phyloP scores from a whole-genome alignment of 2,797 vertebrate genomes.

The Scolopax bukidnonensis region DNA sequence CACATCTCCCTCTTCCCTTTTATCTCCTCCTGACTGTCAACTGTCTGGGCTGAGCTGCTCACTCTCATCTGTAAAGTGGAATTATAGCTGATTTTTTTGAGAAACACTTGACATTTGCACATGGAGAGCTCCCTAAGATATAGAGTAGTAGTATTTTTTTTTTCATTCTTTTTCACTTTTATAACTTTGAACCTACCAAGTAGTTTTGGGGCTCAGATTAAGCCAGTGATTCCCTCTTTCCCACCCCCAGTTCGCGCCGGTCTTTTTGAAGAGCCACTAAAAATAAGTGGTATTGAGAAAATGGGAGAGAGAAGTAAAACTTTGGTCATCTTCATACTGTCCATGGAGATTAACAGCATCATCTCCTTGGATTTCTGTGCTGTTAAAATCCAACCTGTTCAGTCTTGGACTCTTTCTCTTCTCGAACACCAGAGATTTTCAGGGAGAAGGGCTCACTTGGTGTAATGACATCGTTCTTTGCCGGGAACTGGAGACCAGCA shows the following conservation, averaged over 20 bases:
- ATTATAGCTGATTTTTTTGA: neutral
- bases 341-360: neutral
- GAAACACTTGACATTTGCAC: neutral
- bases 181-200: neutral
- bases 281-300: neutral
- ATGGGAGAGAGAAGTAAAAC: neutral
- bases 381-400: neutral
- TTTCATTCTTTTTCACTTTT: neutral
- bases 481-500: neutral
- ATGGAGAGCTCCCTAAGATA: neutral
- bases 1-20: neutral
- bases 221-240: neutral
- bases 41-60: neutral
- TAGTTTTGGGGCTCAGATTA: neutral
- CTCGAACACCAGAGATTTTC: neutral
- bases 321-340: accelerated
- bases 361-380: neutral
- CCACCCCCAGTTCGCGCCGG: neutral
- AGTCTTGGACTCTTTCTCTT: neutral
- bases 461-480: neutral
- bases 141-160: neutral
- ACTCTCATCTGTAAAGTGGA: neutral
- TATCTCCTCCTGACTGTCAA: neutral
- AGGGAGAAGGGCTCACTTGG: neutral
- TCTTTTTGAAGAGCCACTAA: constrained; percentile 29